A percentile compares a stretch with the other conserved stretches of the same genome.
phyloP scores from a whole-genome alignment of 2,113 vertebrate genomes.

The Pardalotus punctatus region DNA sequence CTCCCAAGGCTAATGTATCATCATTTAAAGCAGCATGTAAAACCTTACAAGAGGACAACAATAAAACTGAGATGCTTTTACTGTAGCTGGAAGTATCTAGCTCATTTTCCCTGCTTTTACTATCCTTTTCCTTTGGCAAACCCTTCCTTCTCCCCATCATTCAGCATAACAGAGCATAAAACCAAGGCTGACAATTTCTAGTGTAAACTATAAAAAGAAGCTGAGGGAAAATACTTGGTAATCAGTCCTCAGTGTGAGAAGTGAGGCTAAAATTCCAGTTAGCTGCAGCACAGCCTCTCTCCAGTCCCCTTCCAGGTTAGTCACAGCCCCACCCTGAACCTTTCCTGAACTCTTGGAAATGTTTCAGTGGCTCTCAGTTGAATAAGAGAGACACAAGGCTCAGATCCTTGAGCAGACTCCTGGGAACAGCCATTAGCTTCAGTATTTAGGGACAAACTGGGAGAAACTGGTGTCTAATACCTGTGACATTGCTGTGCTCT shows the following conservation, averaged over 20 bases:
- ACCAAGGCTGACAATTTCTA: conserved; percentile 36
- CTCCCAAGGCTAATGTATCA: conserved; percentile 74
- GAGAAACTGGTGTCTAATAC: neutral
- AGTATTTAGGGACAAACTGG: neutral
- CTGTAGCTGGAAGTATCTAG: conserved; percentile 58
- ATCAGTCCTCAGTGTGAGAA: neutral
- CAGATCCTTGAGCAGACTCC: neutral
- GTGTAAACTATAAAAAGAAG: conserved; percentile 11
- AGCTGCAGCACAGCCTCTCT: neutral
- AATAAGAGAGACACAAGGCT: neutral
- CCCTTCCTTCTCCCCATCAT: conserved; percentile 24
- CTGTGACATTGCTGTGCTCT: neutral
- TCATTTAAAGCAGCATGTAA: conserved; percentile 68
- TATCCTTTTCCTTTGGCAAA: conserved; percentile 48
- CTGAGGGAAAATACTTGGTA: neutral
- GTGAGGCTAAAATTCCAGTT: neutral
- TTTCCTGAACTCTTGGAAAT: neutral
- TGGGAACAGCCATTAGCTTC: neutral
- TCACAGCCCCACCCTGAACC: neutral
- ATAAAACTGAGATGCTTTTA: conserved; percentile 65
- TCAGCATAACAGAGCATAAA: conserved; percentile 55
- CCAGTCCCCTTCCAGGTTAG: neutral
- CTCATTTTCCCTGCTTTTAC: conserved; percentile 62
- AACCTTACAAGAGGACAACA: conserved; percentile 71
- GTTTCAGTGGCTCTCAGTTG: neutral